Evolutionary conservation across 1,140 invertebrate species (phyloP).

Genomic region (Hyposmocoma kahamanoa): DNA sequence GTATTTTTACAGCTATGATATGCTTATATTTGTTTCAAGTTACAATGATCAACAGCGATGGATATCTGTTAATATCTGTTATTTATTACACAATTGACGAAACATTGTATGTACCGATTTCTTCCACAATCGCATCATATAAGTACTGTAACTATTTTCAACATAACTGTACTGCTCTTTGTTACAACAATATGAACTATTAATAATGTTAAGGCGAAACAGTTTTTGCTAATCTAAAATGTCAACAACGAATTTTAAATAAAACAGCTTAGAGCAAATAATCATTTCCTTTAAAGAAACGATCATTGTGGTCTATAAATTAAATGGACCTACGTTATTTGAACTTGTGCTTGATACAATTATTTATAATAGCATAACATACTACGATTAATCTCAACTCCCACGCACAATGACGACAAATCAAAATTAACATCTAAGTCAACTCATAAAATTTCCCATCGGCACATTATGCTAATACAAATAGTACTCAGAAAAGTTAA

Average conservation of each 20-base stretch:
- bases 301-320: constrained; percentile 61
- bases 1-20: constrained; percentile 89
- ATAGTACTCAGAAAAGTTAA: constrained; percentile 44
- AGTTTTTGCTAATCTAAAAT: constrained; percentile 69
- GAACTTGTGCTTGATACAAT: constrained; percentile 62
- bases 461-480: constrained; percentile 42
- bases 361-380: constrained; percentile 53
- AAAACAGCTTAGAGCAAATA: constrained; percentile 60
- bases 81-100: constrained; percentile 69
- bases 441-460: too few species aligned
- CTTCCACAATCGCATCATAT: constrained; percentile 54
- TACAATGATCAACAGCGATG: constrained; percentile 74
- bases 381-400: too few species aligned
- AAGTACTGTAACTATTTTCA: constrained; percentile 51
- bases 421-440: too few species aligned
- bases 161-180: constrained; percentile 66
- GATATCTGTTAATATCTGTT: constrained; percentile 52
- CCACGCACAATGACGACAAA: too few species aligned
- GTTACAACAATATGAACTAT: constrained; percentile 65
- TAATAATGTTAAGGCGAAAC: constrained; percentile 71
- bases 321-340: constrained; percentile 68
- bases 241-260: constrained; percentile 71
- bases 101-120: constrained; percentile 51
- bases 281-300: constrained; percentile 38
- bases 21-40: constrained; percentile 86